These are phyloP conservation scores for Hylaeus anthracinus DNA, from an alignment of 1,140 invertebrate genomes.

Conservation along the genomic window DNA sequence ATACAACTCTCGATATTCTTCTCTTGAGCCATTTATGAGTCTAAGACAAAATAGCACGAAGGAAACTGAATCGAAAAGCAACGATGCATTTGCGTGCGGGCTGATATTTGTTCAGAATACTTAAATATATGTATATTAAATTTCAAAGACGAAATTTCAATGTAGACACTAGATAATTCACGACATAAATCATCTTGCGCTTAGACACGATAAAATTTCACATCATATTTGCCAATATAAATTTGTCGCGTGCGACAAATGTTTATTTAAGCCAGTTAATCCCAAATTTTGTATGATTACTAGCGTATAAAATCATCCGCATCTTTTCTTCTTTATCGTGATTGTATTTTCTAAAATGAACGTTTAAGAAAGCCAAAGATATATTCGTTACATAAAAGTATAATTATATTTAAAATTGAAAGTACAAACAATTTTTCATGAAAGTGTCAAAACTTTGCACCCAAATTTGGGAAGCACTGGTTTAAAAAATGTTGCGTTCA, in stretches of 20 bases:
- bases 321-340: not conserved
- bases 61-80: slow-evolving; percentile 45
- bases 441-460: slow-evolving; percentile 39
- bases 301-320: not conserved
- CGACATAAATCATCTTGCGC: slow-evolving; percentile 23
- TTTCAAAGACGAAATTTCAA: slow-evolving; percentile 21
- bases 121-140: slow-evolving; percentile 14
- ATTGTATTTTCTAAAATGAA: slow-evolving; percentile 9
- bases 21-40: slow-evolving; percentile 28
- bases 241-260: slow-evolving; percentile 15
- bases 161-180: slow-evolving; percentile 37
- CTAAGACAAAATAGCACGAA: slow-evolving; percentile 25
- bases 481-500: slow-evolving; percentile 41
- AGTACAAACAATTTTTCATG: slow-evolving; percentile 46
- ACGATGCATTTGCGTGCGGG: slow-evolving; percentile 47
- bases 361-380: slow-evolving; percentile 32
- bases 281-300: slow-evolving; percentile 21
- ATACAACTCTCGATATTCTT: slow-evolving; percentile 43
- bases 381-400: slow-evolving; percentile 27
- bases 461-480: slow-evolving; percentile 35
- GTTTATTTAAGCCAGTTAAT: slow-evolving; percentile 27
- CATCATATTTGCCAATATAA: not conserved
- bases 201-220: slow-evolving; percentile 8
- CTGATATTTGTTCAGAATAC: slow-evolving; percentile 42
- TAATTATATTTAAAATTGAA: slow-evolving; percentile 38